phyloP scores from a whole-genome alignment of 1,140 invertebrate genomes.

The Cyrtorhinus lividipennis region DNA sequence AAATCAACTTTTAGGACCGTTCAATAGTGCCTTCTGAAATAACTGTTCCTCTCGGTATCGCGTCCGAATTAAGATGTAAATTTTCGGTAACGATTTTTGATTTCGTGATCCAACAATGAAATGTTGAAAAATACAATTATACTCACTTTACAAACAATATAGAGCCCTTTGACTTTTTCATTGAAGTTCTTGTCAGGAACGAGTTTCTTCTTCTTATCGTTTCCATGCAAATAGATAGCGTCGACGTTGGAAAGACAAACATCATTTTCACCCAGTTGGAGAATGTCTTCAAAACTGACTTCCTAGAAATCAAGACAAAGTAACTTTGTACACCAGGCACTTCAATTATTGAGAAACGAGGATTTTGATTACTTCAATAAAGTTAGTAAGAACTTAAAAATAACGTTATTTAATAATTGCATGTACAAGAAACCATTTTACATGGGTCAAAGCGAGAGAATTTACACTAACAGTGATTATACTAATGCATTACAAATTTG shows the following conservation, averaged over 20 bases:
- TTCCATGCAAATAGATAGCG: conserved; percentile 53
- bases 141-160: conserved; percentile 71
- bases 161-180: conserved; percentile 61
- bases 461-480: no score
- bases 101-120: no score
- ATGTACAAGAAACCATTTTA: no score
- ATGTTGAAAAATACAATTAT: no score
- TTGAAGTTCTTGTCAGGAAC: conserved; percentile 47
- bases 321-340: not conserved
- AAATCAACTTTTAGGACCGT: no score
- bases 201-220: conserved; percentile 50
- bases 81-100: no score
- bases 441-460: no score
- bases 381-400: not conserved
- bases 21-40: no score
- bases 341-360: not conserved
- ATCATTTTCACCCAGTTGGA: conserved; percentile 59
- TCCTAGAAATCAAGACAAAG: conserved; percentile 24
- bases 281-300: conserved; percentile 46
- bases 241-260: conserved; percentile 72
- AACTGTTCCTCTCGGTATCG: no score
- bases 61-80: no score
- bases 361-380: not conserved
- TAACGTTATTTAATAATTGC: no score
- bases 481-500: no score